Percentiles rank a stretch among this genome's conserved stretches.
Conservation (phyloP, 2,888 invertebrate genomes). For the Dorcus parallelipipedus region DNA sequence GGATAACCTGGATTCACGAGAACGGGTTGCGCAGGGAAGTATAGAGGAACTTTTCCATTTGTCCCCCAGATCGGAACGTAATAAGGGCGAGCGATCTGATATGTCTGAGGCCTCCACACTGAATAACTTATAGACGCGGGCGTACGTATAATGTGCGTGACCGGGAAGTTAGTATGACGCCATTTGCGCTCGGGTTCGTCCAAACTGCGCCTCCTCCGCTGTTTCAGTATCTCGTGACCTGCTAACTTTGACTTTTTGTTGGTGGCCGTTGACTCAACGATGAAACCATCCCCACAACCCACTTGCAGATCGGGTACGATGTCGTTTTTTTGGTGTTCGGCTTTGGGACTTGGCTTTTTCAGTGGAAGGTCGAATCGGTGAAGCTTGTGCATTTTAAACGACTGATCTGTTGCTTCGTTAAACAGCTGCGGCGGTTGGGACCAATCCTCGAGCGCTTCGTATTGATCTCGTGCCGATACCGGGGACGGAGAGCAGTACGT, state of each 20-base stretch:
- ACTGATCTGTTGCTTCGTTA: conserved; percentile 29
- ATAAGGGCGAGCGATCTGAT: conserved; percentile 41
- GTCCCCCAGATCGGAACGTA: conserved; percentile 41
- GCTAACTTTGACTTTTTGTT: conserved; percentile 1
- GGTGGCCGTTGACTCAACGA: conserved; percentile 3
- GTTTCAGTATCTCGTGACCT: not conserved
- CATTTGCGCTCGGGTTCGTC: not conserved
- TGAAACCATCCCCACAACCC: conserved; percentile 17
- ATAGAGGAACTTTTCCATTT: conserved; percentile 36
- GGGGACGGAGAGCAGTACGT: conserved; percentile 20
- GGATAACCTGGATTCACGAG: conserved; percentile 33
- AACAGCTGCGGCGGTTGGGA: conserved; percentile 19
- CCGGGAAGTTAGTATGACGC: not conserved
- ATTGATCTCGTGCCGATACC: conserved; percentile 31
- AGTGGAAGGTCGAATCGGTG: conserved; percentile 7
- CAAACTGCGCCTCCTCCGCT: not conserved
- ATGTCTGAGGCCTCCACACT: conserved; percentile 35
- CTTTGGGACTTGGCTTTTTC: conserved; percentile 1
- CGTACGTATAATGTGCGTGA: conserved; percentile 1
- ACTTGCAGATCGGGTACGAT: conserved; percentile 19
- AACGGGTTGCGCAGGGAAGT: conserved; percentile 41
- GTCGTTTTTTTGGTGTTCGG: conserved; percentile 2
- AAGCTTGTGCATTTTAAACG: conserved; percentile 6
- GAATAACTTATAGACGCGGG: conserved; percentile 25
- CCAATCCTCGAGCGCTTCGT: conserved; percentile 26